phyloP scores from a whole-genome alignment of 2,888 invertebrate genomes.

The Leptinotarsa peninsularis region DNA sequence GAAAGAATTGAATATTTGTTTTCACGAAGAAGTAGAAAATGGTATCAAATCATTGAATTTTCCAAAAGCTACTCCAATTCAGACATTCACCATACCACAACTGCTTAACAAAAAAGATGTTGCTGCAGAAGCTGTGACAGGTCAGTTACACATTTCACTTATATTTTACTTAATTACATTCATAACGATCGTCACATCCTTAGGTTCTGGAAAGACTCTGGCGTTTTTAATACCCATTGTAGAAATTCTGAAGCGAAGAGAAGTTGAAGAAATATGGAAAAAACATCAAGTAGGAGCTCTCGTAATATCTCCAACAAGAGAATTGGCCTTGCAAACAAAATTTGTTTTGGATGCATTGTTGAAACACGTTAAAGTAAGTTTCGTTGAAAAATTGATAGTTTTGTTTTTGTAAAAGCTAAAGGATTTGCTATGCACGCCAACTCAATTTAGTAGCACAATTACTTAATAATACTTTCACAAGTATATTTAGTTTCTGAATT shows the following conservation, averaged over 20 bases:
- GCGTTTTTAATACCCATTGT: conserved; percentile 94
- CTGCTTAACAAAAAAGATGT: conserved; percentile 94
- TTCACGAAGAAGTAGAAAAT: conserved; percentile 65
- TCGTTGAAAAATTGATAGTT: too few species aligned
- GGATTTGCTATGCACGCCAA: too few species aligned
- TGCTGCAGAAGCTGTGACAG: conserved; percentile 96
- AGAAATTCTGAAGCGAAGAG: conserved; percentile 80
- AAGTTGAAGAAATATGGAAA: conserved; percentile 73
- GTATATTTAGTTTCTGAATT: neutral
- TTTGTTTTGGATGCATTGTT: conserved; percentile 72
- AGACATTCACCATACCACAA: conserved; percentile 90
- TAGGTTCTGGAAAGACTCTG: conserved; percentile 96
- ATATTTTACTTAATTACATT: neutral
- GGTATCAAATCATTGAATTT: conserved; percentile 70
- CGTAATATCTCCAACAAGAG: conserved; percentile 95
- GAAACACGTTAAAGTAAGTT: conserved; percentile 65
- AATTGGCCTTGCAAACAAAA: conserved; percentile 91
- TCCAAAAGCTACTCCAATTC: conserved; percentile 72
- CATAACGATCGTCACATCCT: conserved; percentile 27
- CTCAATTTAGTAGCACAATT: too few species aligned
- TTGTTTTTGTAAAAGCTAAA: too few species aligned
- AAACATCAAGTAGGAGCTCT: conserved; percentile 86
- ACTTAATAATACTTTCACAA: too few species aligned
- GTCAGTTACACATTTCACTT: conserved; percentile 43
- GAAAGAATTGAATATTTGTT: conserved; percentile 65